These are phyloP conservation scores for Galleria mellonella DNA, from an alignment of 1,140 invertebrate genomes.

Conservation along the genomic window DNA sequence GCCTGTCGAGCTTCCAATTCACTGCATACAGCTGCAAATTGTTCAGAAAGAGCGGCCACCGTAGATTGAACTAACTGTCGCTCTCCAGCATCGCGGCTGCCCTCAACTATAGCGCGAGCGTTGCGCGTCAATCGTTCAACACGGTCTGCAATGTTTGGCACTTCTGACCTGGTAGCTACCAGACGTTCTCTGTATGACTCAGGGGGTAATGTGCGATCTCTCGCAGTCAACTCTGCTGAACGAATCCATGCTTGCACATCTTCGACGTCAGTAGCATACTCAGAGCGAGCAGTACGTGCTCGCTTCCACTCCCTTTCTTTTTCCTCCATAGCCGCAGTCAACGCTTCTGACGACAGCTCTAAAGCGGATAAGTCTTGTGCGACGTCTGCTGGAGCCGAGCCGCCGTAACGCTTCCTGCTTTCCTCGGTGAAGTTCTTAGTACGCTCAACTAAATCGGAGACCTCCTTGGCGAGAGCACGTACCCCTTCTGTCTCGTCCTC, in stretches of 20 bases:
- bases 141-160: conserved; percentile 82
- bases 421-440: conserved; percentile 78
- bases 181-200: conserved; percentile 84
- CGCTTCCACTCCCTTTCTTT: conserved; percentile 90
- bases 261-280: conserved; percentile 87
- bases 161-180: conserved; percentile 84
- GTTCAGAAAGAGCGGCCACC: conserved; percentile 83
- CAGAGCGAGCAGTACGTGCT: conserved; percentile 85
- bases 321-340: conserved; percentile 87
- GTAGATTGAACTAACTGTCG: conserved; percentile 84
- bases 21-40: conserved; percentile 83
- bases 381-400: conserved; percentile 83
- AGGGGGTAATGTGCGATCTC: conserved; percentile 87
- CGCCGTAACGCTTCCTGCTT: conserved; percentile 81
- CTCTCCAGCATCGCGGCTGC: conserved; percentile 85
- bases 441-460: conserved; percentile 75
- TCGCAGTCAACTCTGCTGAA: conserved; percentile 86
- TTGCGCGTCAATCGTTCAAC: conserved; percentile 86
- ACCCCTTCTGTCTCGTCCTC: conserved; percentile 77
- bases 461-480: conserved; percentile 68
- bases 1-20: conserved; percentile 89
- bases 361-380: conserved; percentile 83
- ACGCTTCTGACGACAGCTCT: conserved; percentile 86
- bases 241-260: conserved; percentile 88
- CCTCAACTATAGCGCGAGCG: conserved; percentile 85